phyloP scores from a whole-genome alignment of 2,888 invertebrate genomes.

The Reticulitermes lucifugus region DNA sequence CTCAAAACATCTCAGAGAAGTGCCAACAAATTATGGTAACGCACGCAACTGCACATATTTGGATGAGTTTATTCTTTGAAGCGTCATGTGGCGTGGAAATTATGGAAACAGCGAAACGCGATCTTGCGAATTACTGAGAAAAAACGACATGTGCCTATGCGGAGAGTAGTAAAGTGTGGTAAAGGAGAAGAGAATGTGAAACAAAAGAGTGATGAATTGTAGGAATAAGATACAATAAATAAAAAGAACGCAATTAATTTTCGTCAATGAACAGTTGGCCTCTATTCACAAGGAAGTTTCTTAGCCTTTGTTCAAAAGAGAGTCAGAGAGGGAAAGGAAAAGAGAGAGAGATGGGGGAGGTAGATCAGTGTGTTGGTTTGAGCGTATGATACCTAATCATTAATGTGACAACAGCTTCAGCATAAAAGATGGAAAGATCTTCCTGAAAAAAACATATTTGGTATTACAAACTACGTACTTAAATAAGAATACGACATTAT shows the following conservation, averaged over 20 bases:
- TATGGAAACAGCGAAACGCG: not conserved
- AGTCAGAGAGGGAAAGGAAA: not conserved
- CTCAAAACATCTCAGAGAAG: too few relatives aligned
- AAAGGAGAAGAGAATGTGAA: not conserved
- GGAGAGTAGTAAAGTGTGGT: not conserved
- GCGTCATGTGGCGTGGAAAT: too few relatives aligned
- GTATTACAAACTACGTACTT: too few relatives aligned
- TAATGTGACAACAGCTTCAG: too few relatives aligned
- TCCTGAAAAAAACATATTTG: too few relatives aligned
- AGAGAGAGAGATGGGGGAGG: too few relatives aligned
- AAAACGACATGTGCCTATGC: not conserved
- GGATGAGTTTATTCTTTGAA: too few relatives aligned
- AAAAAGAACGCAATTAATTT: slow-evolving; percentile 14
- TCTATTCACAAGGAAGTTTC: slow-evolving; percentile 4
- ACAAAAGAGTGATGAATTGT: too few relatives aligned
- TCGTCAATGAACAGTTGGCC: slow-evolving; percentile 25
- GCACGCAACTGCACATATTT: too few relatives aligned
- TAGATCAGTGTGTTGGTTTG: not conserved
- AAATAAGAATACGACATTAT: too few relatives aligned
- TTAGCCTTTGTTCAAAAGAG: not conserved
- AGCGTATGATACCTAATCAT: not conserved
- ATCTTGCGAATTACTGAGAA: not conserved
- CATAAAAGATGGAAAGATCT: too few relatives aligned
- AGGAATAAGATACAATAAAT: not conserved
- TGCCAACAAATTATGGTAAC: too few relatives aligned